phyloP scores from a whole-genome alignment of 2,113 vertebrate genomes.

The Spermophilus dauricus region DNA sequence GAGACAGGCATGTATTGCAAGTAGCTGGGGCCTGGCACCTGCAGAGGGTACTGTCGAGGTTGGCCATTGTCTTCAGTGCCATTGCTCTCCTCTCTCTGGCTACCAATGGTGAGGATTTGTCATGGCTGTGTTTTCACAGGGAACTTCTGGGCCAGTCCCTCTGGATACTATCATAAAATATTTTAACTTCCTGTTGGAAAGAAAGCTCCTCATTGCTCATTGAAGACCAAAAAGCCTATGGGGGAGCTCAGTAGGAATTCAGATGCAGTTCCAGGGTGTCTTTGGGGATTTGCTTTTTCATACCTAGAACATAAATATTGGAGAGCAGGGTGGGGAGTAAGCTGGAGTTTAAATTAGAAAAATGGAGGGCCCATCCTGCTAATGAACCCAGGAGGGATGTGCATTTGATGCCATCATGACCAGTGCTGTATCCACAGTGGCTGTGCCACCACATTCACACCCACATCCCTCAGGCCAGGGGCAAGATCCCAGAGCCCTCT shows the following conservation, averaged over 20 bases:
- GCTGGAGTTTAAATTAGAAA: constrained; percentile 70
- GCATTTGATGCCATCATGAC: not conserved
- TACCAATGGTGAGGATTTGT: not conserved
- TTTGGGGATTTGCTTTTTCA: constrained; percentile 38
- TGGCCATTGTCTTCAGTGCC: too few species aligned
- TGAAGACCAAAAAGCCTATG: not conserved
- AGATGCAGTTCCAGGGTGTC: not conserved
- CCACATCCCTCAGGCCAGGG: not conserved
- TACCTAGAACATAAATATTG: constrained; percentile 62
- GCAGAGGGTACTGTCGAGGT: not conserved
- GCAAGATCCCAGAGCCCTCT: not conserved
- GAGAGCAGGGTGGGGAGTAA: not conserved
- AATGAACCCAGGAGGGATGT: too few species aligned
- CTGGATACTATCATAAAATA: not conserved
- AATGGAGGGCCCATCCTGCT: not conserved
- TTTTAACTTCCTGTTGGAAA: not conserved
- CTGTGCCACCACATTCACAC: not conserved
- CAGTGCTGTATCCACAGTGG: not conserved
- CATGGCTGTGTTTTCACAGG: not conserved
- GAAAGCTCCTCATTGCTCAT: not conserved
- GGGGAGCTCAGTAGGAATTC: not conserved
- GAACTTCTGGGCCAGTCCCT: not conserved
- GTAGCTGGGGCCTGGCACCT: not conserved
- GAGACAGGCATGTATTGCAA: fast-evolving
- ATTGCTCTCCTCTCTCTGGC: not conserved